Evolutionary conservation across 2,888 invertebrate genomes (phyloP), one percentile per base, ranked within the genome.

Genomic region (Gymnocheta viridis): DNA sequence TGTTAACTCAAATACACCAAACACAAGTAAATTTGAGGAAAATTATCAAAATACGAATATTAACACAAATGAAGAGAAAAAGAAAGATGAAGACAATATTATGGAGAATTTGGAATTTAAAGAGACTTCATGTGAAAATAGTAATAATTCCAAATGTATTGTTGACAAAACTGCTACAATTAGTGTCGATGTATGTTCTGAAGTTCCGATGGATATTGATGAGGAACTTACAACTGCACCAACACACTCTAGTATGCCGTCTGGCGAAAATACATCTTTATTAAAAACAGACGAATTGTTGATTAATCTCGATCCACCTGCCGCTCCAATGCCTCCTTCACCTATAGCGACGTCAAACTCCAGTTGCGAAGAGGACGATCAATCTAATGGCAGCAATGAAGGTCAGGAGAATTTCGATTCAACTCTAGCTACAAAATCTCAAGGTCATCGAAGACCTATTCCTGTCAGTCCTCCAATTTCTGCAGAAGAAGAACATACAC

Each of bases 161-260:
- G 47, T 47, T 4, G 17, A 54, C 2, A 56, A 60, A 47, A 7
- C 19, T 51, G n/a, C 24, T 24, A 4, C 47, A 58, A 35, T 35
- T 19, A 58, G 77, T 62, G 10, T 49, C 3, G 80, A 70, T n/a
- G 89, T 89, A 12, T 86, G 89, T 7, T 89, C 89, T 3, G 90
- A 90, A 64, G 87, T 89, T 60, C 90, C 90, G 1, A 90, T 90
- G 90, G 90, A 90, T 54, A 90, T 90, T 47, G 90, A 90, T 74
- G 90, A 90, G 69, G 90, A 90, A 73, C 86, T 90, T 14, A 91
- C 91, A 1, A 89, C 89, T 6, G 90, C 88, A 10, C 89, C 88
- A 1, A 89, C 89, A 6, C 88, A 88, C 19, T 89, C 88, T 0
- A 89, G 87, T 12, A 69, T 89, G 2, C 89, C 87, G 17, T 87